Evolutionary conservation across 2,113 vertebrate genomes (phyloP), one percentile per base, ranked within the genome.

Genomic region (Orycteropus afer): DNA sequence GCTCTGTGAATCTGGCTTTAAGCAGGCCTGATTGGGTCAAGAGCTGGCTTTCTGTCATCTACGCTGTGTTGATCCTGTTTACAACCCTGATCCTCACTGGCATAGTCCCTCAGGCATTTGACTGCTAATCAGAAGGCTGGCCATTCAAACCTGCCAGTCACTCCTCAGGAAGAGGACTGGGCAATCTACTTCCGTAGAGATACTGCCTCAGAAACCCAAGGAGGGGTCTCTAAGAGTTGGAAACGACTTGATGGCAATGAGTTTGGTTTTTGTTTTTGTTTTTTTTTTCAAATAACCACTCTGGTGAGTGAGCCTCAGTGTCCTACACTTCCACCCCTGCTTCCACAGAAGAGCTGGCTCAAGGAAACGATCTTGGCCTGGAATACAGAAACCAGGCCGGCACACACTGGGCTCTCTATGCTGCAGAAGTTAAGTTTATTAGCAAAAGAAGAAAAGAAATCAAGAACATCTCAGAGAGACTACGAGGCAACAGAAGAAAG

Each of bases 371-470:
- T 34, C 27, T 77, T 34, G 9, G 34, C 25, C 8, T 1, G 0
- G 7, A 18, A n/a, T 76, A 12, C 57, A 87, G 49, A 73, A 20
- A 32, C 77, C 63, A 86, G 69, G 55, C 22, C 63, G 23, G 9
- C 57, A 29, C 55, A 34, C 23, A n/a, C 22, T 15, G 55, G 20
- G 23, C 61, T 74, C 53, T 20, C 22, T 34, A n/a, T 76, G 77
- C 87, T 74, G 49, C 84, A 74, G 10, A 93, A 74, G n/a, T 40
- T 32, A 96, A 15, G 29, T 96, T 96, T 96, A 96, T 96, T 96
- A 84, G 40, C 63, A 80, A 85, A 94, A 77, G 65, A 77, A 93
- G 80, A 76, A 20, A 2, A 73, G 34, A n/a, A 29, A 17, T 67
- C 86, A 51, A 49, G 40, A 49, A 6, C 59, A 40, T 85, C 69